A percentile compares a stretch with the other conserved stretches of the same genome.
Evolutionary conservation across 2,113 vertebrate genomes (phyloP).

Genomic region (Eidolon helvum): DNA sequence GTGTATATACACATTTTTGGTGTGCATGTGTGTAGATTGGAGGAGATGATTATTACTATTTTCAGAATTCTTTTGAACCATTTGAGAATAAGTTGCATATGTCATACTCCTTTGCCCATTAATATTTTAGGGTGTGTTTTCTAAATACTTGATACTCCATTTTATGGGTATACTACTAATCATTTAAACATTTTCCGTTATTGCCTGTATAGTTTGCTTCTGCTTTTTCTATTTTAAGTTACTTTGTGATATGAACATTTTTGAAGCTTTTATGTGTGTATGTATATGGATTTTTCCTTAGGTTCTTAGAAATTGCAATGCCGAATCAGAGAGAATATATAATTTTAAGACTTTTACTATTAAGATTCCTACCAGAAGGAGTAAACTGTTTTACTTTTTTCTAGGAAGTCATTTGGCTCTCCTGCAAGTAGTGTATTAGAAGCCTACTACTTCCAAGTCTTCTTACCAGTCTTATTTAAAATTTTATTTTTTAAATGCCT

Average conservation of each 20-base stretch:
- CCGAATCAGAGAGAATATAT: neutral
- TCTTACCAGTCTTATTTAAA: neutral
- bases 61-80: neutral
- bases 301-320: neutral
- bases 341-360: neutral
- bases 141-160: neutral
- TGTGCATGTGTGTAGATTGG: neutral
- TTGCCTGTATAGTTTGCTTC: neutral
- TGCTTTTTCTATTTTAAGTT: constrained; percentile 8
- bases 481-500: neutral
- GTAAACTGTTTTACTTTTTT: neutral
- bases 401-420: neutral
- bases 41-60: neutral
- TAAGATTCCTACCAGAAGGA: neutral
- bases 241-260: neutral
- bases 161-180: neutral
- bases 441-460: neutral
- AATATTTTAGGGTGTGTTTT: neutral
- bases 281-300: neutral
- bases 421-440: neutral
- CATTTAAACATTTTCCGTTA: neutral
- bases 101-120: neutral
- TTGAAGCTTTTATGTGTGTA: neutral
- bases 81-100: neutral
- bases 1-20: neutral